phyloP scores from a whole-genome alignment of 2,888 invertebrate genomes.

The Ophioninae sp. region DNA sequence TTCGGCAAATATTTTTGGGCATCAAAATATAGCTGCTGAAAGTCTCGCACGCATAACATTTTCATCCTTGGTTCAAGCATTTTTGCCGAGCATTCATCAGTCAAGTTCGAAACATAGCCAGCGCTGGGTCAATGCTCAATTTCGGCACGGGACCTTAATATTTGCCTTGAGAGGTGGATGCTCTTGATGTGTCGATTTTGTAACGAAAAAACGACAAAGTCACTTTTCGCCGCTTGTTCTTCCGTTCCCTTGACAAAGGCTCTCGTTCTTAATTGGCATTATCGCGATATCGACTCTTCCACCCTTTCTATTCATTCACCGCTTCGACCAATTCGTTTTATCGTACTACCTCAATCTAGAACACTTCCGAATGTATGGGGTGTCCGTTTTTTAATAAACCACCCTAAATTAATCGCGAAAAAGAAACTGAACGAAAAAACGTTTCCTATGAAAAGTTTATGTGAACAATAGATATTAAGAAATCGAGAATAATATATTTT shows the following conservation, averaged over 20 bases:
- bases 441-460: too few relatives aligned
- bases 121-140: too few relatives aligned
- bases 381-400: background rate
- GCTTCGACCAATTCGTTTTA: slow-evolving; percentile 31
- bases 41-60: too few relatives aligned
- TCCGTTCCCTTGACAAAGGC: slow-evolving; percentile 17
- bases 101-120: too few relatives aligned
- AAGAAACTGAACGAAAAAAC: background rate
- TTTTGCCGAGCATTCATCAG: too few relatives aligned
- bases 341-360: slow-evolving; percentile 36
- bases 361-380: slow-evolving; percentile 5
- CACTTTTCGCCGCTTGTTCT: background rate
- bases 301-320: background rate
- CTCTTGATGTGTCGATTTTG: background rate
- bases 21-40: too few relatives aligned
- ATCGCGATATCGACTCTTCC: slow-evolving; percentile 32
- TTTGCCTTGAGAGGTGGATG: background rate
- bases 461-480: background rate
- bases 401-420: background rate
- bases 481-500: background rate
- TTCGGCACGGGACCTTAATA: too few relatives aligned
- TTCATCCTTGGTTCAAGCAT: too few relatives aligned
- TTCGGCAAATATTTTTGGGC: too few relatives aligned
- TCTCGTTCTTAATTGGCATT: slow-evolving; percentile 29
- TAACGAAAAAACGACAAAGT: background rate